Base-by-base conservation (phyloP, 2,888 invertebrate species). In the Acanthosepion lycidas region DNA sequence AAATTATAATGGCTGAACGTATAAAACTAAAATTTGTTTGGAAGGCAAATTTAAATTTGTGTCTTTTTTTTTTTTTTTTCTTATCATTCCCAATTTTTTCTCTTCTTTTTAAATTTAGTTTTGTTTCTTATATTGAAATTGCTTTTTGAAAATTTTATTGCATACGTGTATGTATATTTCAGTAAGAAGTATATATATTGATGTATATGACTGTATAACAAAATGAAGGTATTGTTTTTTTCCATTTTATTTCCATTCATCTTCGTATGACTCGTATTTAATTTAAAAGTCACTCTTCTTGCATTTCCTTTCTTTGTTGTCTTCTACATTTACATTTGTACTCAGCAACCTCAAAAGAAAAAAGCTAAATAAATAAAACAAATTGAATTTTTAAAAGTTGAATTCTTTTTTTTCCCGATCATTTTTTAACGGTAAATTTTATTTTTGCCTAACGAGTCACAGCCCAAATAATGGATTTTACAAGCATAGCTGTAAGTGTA, bases 271-370 rank as follows among this genome's bases (percentile, higher is more conserved):
- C 4, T n/a, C 59, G n/a, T 78, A n/a, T 78, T 78, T n/a, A 78
- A 78, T 78, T 78, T n/a, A 78, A 42, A 78, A 78, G n/a, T n/a
- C n/a, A 78, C 15, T 33, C 12, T 78, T 33, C 12, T 78, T 78
- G 78, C 33, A 78, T 78, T 78, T 78, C 33, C n/a, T 33, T 78
- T 33, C n/a, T 9, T 33, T 59, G n/a, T 78, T 78, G 78, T 78
- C 78, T n/a, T 78, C 78, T 78, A 78, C n/a, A 78, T 78, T n/a
- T 78, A 78, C 78, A 78, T 78, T 78, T 78, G 78, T 78, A 78
- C 78, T 78, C 78, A 15, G 78, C 78, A 33, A 78, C 42, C 42
- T 42, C 42, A 42, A 78, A n/a, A 78, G n/a, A 78, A 78, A 8
- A n/a, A n/a, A 78, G 28, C 26, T 64, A 78, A 33, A 33, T 78